Conservation (phyloP, 1,140 invertebrate genomes). For the Bicyclus anynana region DNA sequence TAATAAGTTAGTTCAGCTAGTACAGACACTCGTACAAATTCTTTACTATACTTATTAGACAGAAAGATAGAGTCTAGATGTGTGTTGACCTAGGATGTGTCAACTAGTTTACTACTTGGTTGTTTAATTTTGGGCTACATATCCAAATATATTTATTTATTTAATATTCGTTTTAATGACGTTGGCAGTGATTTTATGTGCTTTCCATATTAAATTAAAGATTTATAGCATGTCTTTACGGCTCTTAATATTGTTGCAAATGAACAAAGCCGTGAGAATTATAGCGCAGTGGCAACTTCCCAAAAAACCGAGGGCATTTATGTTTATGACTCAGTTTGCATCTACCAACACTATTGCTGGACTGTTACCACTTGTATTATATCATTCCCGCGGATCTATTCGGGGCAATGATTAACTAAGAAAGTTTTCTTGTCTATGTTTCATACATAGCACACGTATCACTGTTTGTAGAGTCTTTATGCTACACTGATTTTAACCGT, state of each 20-base stretch:
- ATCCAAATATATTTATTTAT: too few relatives aligned
- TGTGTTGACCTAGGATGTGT: too few relatives aligned
- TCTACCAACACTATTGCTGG: conserved; percentile 26
- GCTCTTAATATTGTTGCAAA: not conserved
- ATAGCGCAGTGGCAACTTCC: conserved; percentile 26
- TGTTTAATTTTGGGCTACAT: too few relatives aligned
- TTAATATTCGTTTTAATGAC: not conserved
- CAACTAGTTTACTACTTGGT: too few relatives aligned
- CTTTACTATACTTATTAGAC: too few relatives aligned
- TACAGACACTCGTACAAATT: too few relatives aligned
- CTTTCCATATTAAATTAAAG: not conserved
- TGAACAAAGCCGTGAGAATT: conserved; percentile 3
- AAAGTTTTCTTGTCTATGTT: conserved; percentile 1
- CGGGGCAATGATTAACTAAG: not conserved
- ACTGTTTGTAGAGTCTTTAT: not conserved
- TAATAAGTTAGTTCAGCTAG: too few relatives aligned
- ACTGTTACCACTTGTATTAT: conserved; percentile 16
- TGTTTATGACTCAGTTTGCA: conserved; percentile 27
- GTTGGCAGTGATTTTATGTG: not conserved
- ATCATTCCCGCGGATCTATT: conserved; percentile 3
- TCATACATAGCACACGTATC: not conserved
- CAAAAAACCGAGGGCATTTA: conserved; percentile 28
- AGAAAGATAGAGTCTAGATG: too few relatives aligned
- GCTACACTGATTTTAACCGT: not conserved
- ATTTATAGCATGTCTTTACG: not conserved